A percentile compares a stretch with the other conserved stretches of the same genome.
Evolutionary conservation across 2,888 invertebrate genomes (phyloP).

Genomic region (Eristalis arbustorum): DNA sequence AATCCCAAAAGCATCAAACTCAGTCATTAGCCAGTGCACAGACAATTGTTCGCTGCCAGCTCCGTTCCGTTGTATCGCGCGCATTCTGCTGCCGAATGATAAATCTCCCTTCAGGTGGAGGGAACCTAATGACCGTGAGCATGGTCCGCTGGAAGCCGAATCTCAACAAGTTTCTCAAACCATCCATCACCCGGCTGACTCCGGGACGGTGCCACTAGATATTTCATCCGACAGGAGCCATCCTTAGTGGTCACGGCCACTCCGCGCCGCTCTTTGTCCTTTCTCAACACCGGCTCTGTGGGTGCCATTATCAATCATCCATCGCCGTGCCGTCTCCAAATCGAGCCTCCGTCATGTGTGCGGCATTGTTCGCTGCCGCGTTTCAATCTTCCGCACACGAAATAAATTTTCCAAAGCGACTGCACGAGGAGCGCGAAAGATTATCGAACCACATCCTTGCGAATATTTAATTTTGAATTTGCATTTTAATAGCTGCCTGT

Average conservation of each 20-base stretch:
- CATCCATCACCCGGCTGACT: background rate
- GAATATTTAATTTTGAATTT: slow-evolving; percentile 30
- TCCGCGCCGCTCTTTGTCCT: background rate
- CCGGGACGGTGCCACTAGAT: background rate
- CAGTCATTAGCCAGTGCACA: background rate
- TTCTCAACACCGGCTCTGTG: background rate
- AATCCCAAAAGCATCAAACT: background rate
- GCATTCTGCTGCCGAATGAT: background rate
- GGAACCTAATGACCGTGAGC: background rate
- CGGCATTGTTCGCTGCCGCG: background rate
- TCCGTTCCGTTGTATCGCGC: background rate
- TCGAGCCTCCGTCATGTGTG: background rate
- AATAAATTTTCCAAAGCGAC: slow-evolving; percentile 17
- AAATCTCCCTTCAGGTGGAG: background rate
- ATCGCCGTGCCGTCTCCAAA: background rate
- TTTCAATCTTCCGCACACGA: slow-evolving; percentile 11
- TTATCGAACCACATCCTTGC: slow-evolving; percentile 23
- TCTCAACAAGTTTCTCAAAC: background rate
- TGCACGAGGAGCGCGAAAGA: slow-evolving; percentile 19
- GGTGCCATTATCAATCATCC: background rate
- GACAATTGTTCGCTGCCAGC: background rate
- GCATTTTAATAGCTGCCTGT: slow-evolving; percentile 26
- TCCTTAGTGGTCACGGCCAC: background rate
- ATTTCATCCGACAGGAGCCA: background rate
- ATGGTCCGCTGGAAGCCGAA: background rate